Evolutionary conservation across 2,113 vertebrate genomes (phyloP).

Genomic region (Phyllostomus hastatus): DNA sequence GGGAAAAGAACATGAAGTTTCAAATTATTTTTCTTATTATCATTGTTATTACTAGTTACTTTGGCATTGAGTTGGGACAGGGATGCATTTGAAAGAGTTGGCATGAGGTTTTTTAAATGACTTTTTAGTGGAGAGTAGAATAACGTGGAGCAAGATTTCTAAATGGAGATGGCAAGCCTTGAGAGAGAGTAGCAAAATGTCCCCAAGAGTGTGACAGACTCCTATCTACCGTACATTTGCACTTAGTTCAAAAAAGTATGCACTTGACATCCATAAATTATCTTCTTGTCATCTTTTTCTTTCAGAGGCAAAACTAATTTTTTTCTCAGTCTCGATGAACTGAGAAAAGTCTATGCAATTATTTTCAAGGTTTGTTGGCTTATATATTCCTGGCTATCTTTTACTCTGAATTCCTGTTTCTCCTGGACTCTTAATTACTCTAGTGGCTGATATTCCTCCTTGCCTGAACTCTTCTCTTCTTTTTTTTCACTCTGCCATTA

Average conservation of each 20-base stretch:
- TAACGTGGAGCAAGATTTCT: neutral
- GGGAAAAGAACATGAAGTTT: conserved; percentile 2
- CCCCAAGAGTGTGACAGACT: neutral
- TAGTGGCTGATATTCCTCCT: neutral
- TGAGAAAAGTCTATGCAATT: neutral
- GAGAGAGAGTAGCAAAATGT: neutral
- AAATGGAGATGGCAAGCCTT: neutral
- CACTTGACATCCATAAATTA: neutral
- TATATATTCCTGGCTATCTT: neutral
- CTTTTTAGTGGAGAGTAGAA: neutral
- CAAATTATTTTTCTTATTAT: neutral
- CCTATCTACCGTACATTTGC: neutral
- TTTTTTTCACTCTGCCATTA: neutral
- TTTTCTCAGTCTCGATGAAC: neutral
- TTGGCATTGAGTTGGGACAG: neutral
- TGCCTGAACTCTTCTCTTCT: neutral
- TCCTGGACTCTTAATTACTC: neutral
- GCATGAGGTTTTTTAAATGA: neutral
- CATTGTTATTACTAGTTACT: neutral
- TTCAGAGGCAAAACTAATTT: neutral
- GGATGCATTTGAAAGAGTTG: neutral
- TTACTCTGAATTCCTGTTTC: neutral
- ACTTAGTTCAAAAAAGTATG: neutral
- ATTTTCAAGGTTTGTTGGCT: neutral
- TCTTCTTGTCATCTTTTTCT: neutral